Conservation (phyloP, 2,113 vertebrate genomes). For the Emydocephalus ijimae region DNA sequence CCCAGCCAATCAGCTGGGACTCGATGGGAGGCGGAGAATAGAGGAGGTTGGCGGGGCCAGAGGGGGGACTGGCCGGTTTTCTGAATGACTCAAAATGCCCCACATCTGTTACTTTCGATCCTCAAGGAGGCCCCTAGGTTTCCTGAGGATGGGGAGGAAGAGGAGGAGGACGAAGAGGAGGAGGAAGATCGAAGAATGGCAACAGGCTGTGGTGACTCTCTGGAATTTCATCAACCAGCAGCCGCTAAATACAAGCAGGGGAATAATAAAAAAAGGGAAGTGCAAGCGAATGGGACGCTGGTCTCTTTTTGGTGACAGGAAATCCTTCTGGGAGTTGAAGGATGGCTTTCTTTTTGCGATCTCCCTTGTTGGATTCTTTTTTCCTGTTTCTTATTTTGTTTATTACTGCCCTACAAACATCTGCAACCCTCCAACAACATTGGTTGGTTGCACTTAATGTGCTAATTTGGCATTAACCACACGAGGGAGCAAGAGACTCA, state of each 20-base stretch:
- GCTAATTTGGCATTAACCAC: neutral
- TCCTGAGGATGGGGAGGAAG: too few species aligned
- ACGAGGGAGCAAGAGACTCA: neutral
- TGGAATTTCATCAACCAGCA: neutral
- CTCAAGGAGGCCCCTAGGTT: neutral
- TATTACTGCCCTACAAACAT: neutral
- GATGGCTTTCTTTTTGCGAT: neutral
- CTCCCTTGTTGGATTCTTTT: neutral
- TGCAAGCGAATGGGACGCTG: neutral
- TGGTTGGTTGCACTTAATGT: neutral
- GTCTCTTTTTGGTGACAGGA: neutral
- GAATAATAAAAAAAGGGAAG: neutral
- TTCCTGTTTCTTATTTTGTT: neutral
- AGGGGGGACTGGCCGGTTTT: too few species aligned
- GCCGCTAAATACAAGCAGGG: neutral
- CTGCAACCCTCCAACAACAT: neutral
- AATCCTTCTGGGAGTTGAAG: neutral
- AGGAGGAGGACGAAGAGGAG: too few species aligned
- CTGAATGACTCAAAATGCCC: neutral
- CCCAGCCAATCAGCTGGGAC: too few species aligned
- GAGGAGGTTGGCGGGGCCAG: too few species aligned
- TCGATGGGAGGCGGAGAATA: too few species aligned
- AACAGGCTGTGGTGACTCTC: too few species aligned
- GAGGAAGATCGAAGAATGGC: too few species aligned
- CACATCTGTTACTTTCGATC: neutral